Evolutionary conservation across 2,888 invertebrate genomes (phyloP), one percentile per base, ranked within the genome.

Genomic region (Callyntrura guangdongensis): DNA sequence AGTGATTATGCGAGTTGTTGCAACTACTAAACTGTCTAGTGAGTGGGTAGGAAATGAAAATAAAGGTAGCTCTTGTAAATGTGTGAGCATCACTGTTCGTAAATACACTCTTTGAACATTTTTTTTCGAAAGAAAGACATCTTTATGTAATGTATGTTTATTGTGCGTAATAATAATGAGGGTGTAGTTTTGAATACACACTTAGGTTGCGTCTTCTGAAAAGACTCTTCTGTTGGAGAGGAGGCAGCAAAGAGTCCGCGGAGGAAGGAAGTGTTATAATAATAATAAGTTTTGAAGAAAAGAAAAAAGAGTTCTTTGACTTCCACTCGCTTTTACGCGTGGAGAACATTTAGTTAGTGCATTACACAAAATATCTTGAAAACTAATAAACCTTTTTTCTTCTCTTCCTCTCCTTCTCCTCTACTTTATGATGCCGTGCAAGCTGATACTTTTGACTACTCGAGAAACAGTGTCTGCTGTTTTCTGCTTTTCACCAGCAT

Each of bases 261-360:
- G 53, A 81, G 82, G 59, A 69, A 82, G 81, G 82, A 82, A 89
- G 83, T 83, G 89, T 83, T 83, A 74, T 85, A 89, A 89, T 84
- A 86, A 77, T 61, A 79, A 56, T 79, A 79, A 56, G 47, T 89
- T 89, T 53, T 59, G 56, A 11, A 79, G 79, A 79, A 47, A 79
- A 77, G 67, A 83, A 89, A 79, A 89, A 69, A 85, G 89, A 89
- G 89, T 89, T 89, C 89, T 89, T 89, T 89, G 89, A 89, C 89
- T 89, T 89, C 74, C 89, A 49, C 82, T 74, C 74, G 5, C 67
- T 74, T 89, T 89, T 74, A 83, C 89, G 83, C 89, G 83, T 89
- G 89, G 47, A 83, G 72, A 88, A 69, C 82, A 82, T 88, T 88
- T 82, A 49, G 22, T 56, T 47, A 77, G 47, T 86, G 45, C 36